Evolutionary conservation across 2,113 vertebrate genomes (phyloP).

Genomic region (Trogon melanurus): DNA sequence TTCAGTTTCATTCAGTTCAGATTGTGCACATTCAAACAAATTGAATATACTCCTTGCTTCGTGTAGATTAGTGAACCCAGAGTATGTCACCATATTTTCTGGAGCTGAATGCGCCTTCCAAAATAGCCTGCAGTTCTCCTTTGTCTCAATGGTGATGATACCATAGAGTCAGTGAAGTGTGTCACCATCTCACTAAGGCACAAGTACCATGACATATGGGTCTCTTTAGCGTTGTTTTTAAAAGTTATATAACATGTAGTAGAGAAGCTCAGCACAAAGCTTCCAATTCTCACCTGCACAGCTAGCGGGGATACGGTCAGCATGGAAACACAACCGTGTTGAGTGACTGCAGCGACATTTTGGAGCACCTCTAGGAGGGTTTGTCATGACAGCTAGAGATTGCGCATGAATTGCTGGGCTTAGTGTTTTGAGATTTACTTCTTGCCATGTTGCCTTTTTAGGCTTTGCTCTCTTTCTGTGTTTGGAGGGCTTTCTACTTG

Average conservation of each 20-base stretch:
- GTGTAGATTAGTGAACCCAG: not conserved
- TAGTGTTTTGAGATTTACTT: not conserved
- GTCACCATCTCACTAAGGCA: accelerated
- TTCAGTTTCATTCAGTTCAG: not conserved
- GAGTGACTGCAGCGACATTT: not conserved
- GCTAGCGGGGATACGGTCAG: accelerated
- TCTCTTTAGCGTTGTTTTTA: not conserved
- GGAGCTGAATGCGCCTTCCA: not conserved
- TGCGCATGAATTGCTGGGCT: not conserved
- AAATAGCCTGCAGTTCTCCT: not conserved
- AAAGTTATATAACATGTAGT: no score
- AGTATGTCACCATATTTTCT: not conserved
- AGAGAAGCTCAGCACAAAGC: not conserved
- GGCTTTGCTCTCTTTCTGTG: not conserved
- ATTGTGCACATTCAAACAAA: not conserved
- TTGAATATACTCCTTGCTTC: not conserved
- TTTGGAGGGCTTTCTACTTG: not conserved
- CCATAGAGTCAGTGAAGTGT: accelerated
- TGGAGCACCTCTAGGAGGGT: not conserved
- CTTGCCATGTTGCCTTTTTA: accelerated
- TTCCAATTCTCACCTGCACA: not conserved
- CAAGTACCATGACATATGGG: accelerated
- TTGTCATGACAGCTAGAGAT: accelerated
- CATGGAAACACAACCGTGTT: accelerated
- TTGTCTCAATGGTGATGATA: not conserved